Conservation (phyloP, 2,113 vertebrate genomes). For the Rostratula benghalensis region DNA sequence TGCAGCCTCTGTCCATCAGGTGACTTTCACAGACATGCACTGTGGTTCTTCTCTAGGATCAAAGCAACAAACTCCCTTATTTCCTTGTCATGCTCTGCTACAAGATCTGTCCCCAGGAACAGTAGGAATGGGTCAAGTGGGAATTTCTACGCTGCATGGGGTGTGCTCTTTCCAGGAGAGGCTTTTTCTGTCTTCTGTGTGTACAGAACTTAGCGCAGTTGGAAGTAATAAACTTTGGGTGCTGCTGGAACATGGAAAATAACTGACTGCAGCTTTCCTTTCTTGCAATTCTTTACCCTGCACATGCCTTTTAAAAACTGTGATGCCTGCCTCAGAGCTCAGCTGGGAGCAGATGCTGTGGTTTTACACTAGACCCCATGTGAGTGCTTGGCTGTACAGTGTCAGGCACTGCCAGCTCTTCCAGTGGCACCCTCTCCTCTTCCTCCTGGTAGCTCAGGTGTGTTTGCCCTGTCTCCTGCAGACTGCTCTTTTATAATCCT, state of each 20-base stretch:
- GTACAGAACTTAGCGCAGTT: background rate
- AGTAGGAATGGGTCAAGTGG: background rate
- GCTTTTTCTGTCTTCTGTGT: background rate
- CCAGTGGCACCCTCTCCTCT: background rate
- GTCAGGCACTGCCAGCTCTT: background rate
- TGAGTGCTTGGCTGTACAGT: background rate
- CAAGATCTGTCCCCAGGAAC: fast-evolving
- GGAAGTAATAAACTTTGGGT: background rate
- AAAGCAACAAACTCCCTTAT: background rate
- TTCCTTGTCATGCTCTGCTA: background rate
- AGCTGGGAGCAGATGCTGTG: background rate
- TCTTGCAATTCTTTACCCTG: background rate
- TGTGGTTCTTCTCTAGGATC: background rate
- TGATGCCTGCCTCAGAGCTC: background rate
- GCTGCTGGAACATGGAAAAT: background rate
- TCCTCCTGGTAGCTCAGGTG: conserved; percentile 7
- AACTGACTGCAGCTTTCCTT: background rate
- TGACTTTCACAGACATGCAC: background rate
- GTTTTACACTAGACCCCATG: background rate
- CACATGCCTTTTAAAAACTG: background rate
- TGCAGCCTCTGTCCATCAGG: background rate
- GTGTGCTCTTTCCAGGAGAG: background rate
- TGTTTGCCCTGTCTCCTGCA: background rate
- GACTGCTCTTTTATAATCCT: background rate
- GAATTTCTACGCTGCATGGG: fast-evolving